Percentiles rank a stretch among this genome's conserved stretches.
These are phyloP conservation scores for Archocentrus centrarchus DNA, from an alignment of 2,113 vertebrate genomes.

Conservation along the genomic window DNA sequence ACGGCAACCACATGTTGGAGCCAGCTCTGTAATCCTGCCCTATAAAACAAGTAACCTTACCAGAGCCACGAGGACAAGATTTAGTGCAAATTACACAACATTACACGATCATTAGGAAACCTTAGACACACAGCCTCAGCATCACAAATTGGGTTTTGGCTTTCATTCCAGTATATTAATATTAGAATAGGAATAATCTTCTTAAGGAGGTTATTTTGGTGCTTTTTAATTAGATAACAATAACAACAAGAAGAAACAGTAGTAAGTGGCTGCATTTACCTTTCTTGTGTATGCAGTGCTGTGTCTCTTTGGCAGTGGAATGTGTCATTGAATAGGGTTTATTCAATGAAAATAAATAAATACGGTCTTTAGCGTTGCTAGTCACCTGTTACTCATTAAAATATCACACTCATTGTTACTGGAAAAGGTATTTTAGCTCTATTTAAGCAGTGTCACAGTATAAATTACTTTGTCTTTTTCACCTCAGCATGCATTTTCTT, in stretches of 20 bases:
- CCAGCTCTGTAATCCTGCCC: constrained; percentile 47
- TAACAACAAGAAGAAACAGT: background rate
- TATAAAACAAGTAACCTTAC: constrained; percentile 41
- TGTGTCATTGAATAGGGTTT: background rate
- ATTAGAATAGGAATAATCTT: constrained; percentile 57
- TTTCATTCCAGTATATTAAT: constrained; percentile 45
- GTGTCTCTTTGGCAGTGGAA: background rate
- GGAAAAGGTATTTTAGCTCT: background rate
- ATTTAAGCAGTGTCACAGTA: background rate
- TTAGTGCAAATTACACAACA: constrained; percentile 67
- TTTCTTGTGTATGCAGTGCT: background rate
- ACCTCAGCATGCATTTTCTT: background rate
- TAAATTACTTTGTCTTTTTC: background rate
- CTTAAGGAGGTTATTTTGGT: constrained; percentile 43
- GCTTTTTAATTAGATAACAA: constrained; percentile 42
- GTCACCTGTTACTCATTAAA: background rate
- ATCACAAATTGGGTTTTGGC: constrained; percentile 40
- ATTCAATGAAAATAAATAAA: background rate
- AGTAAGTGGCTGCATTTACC: constrained; percentile 20
- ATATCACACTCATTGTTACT: background rate
- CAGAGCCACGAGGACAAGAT: constrained; percentile 43
- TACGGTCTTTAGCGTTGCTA: constrained; percentile 7
- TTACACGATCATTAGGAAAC: constrained; percentile 62
- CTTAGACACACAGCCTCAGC: constrained; percentile 46
- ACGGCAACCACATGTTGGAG: constrained; percentile 27